These are phyloP conservation scores for Parasteatoda tepidariorum DNA, from an alignment of 1,140 invertebrate genomes.

Conservation along the genomic window DNA sequence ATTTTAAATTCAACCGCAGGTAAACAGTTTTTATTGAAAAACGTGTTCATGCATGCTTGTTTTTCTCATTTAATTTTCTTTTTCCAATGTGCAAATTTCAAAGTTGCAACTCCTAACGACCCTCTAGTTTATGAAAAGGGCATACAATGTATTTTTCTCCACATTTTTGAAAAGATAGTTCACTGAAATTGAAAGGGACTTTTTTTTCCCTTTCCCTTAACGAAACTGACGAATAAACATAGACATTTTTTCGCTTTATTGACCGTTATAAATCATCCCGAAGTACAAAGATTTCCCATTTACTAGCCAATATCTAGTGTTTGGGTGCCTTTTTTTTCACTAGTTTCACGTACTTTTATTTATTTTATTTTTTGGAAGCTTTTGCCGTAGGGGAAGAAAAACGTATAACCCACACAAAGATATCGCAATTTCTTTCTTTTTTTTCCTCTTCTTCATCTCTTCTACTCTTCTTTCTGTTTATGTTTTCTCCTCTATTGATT, in stretches of 20 bases:
- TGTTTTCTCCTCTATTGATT: background rate
- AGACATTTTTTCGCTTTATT: slow-evolving; percentile 33
- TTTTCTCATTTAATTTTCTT: no score
- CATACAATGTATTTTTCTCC: no score
- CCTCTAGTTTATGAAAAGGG: no score
- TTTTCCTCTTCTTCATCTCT: background rate
- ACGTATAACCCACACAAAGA: slow-evolving; percentile 1
- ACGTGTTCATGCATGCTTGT: no score
- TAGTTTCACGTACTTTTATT: background rate
- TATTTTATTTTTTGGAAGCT: background rate
- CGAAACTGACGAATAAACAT: slow-evolving; percentile 1
- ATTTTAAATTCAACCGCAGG: no score
- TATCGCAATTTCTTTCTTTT: background rate
- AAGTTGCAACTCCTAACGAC: no score
- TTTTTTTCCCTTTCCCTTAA: background rate
- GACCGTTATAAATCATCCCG: slow-evolving; percentile 27
- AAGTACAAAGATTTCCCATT: slow-evolving; percentile 29
- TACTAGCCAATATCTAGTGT: slow-evolving; percentile 33
- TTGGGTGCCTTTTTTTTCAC: background rate
- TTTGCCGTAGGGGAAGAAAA: slow-evolving; percentile 16
- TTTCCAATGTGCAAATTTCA: no score
- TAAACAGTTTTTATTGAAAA: no score
- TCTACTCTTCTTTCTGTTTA: background rate
- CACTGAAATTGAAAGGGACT: background rate
- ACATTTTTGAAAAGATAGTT: slow-evolving; percentile 5